Evolutionary conservation across 2,113 vertebrate genomes (phyloP).

Genomic region (Thinocorus orbignyianus): DNA sequence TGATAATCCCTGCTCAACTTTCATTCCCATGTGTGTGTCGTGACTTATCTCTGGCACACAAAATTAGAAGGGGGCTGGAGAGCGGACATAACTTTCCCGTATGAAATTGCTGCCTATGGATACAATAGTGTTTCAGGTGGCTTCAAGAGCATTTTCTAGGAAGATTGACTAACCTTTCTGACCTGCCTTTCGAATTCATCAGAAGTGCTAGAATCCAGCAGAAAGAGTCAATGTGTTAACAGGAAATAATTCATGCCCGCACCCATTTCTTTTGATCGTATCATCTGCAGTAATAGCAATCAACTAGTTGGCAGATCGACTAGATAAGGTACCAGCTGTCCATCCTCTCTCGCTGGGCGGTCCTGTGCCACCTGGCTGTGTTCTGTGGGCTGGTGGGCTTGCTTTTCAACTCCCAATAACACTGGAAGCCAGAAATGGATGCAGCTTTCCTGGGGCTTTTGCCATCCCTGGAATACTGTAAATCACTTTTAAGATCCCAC

Average conservation of each 20-base stretch:
- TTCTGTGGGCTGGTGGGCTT: not conserved
- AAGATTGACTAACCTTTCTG: not conserved
- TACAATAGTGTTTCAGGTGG: not conserved
- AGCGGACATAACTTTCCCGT: not conserved
- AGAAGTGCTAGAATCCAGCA: not conserved
- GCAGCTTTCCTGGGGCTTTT: not conserved
- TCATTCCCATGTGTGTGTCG: not conserved
- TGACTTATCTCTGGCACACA: conserved; percentile 14
- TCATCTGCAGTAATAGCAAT: not conserved
- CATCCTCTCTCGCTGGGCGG: not conserved
- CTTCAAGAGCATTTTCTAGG: not conserved
- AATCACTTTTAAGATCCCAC: not conserved
- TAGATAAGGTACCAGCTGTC: not conserved
- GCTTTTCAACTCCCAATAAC: not conserved
- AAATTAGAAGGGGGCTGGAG: not conserved
- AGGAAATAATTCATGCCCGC: not conserved
- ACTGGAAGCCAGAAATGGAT: not conserved
- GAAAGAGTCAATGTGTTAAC: not conserved
- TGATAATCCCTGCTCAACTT: not conserved
- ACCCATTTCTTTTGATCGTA: not conserved
- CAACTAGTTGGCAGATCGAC: not conserved
- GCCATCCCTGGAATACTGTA: conserved; percentile 1
- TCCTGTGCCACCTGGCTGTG: not conserved
- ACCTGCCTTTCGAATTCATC: not conserved
- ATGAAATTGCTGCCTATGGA: conserved; percentile 8